Conservation (phyloP, 2,888 invertebrate species). For the Drosophila stalkeri region DNA sequence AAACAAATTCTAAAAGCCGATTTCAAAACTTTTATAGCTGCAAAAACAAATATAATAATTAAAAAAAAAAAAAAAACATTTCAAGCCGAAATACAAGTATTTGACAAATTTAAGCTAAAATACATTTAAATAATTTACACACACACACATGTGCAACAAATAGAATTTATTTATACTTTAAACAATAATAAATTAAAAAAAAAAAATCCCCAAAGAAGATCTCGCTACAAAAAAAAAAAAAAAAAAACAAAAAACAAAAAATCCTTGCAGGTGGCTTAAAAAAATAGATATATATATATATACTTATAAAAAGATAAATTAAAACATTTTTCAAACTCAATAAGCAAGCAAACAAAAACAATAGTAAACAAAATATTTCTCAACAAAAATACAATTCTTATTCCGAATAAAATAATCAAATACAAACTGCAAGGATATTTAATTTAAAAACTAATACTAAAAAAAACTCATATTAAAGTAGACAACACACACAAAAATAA, state of each 20-base stretch:
- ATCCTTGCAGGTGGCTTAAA: conserved; percentile 25
- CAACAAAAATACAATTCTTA: not conserved
- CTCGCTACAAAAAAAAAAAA: conserved; percentile 33
- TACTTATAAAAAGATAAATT: not conserved
- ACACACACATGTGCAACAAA: conserved; percentile 32
- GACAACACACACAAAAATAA: conserved; percentile 17
- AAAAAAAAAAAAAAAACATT: conserved; percentile 19
- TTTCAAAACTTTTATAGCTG: conserved; percentile 40
- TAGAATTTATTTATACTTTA: conserved; percentile 45
- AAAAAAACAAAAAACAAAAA: conserved; percentile 30
- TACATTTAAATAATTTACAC: conserved; percentile 37
- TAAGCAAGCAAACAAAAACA: not conserved
- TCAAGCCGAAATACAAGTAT: conserved; percentile 33
- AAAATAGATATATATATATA: too few relatives aligned
- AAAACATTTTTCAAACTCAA: not conserved
- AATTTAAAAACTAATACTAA: conserved; percentile 12
- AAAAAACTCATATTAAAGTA: conserved; percentile 32
- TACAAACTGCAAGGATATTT: conserved; percentile 33
- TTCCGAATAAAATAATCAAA: not conserved
- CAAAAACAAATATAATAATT: conserved; percentile 5
- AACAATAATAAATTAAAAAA: conserved; percentile 10
- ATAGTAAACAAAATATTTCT: not conserved
- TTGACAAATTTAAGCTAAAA: conserved; percentile 54
- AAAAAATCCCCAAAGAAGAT: conserved; percentile 32
- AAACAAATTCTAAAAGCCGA: conserved; percentile 32